Percentiles rank a stretch among this genome's conserved stretches.
phyloP scores from a whole-genome alignment of 2,888 invertebrate genomes.

The Sabatieria punctata region DNA sequence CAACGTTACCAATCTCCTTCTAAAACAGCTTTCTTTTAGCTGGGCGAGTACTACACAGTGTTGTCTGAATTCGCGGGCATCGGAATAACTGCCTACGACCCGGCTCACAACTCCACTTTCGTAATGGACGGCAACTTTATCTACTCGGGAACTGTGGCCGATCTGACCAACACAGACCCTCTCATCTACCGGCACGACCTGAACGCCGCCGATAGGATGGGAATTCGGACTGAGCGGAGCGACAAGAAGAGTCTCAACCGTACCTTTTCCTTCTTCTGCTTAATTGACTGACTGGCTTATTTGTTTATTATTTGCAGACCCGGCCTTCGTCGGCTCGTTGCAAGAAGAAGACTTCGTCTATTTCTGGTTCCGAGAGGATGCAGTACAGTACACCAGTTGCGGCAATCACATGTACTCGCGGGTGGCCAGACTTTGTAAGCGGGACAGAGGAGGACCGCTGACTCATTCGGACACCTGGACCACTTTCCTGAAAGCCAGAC shows the following conservation, averaged over 20 bases:
- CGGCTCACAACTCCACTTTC: slow-evolving; percentile 80
- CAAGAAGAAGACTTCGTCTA: slow-evolving; percentile 66
- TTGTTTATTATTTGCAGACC: slow-evolving; percentile 44
- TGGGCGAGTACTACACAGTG: too few species aligned
- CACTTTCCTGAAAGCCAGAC: slow-evolving; percentile 73
- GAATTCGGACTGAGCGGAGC: slow-evolving; percentile 69
- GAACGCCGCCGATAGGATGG: slow-evolving; percentile 9
- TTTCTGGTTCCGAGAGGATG: slow-evolving; percentile 80
- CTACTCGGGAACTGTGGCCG: slow-evolving; percentile 47
- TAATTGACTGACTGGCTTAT: neutral
- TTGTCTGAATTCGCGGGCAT: slow-evolving; percentile 32
- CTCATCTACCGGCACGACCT: slow-evolving; percentile 68
- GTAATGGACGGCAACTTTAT: slow-evolving; percentile 18
- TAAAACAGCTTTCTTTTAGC: too few species aligned
- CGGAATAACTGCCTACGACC: slow-evolving; percentile 70
- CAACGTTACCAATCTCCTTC: too few species aligned
- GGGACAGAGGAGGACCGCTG: slow-evolving; percentile 70
- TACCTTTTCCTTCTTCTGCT: slow-evolving; percentile 28
- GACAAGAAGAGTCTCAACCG: slow-evolving; percentile 78
- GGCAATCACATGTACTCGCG: slow-evolving; percentile 70
- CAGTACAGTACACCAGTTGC: slow-evolving; percentile 80
- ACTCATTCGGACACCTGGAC: slow-evolving; percentile 48
- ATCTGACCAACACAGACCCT: slow-evolving; percentile 84
- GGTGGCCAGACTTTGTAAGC: slow-evolving; percentile 77
- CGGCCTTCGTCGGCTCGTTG: slow-evolving; percentile 77